Evolutionary conservation across 1,140 invertebrate species (phyloP).

Genomic region (Trichoplusia ni): DNA sequence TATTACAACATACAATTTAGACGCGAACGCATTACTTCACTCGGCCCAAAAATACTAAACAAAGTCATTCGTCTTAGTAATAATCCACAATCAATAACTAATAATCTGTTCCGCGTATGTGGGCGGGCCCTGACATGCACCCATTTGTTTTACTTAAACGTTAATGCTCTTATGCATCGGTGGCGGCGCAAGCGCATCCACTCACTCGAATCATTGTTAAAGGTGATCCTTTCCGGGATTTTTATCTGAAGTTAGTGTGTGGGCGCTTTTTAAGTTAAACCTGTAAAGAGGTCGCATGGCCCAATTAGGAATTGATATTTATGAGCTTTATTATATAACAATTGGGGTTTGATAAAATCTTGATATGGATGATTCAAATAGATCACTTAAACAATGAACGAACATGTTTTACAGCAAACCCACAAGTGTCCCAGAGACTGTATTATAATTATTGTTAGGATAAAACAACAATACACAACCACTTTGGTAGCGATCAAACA

Average conservation of each 20-base stretch:
- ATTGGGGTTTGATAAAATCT: no score
- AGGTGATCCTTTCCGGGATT: slow-evolving; percentile 43
- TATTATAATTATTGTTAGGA: no score
- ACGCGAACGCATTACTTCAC: slow-evolving; percentile 21
- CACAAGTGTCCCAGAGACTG: no score
- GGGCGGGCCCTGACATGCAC: slow-evolving; percentile 44
- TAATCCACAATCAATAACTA: slow-evolving; percentile 55
- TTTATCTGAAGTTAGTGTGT: slow-evolving; percentile 21
- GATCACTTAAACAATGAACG: no score
- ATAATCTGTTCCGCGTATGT: slow-evolving; percentile 51
- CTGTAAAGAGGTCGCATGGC: neutral
- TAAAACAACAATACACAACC: no score
- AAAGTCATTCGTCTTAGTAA: slow-evolving; percentile 37
- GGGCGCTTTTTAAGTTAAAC: slow-evolving; percentile 20
- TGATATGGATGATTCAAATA: no score
- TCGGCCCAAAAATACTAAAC: slow-evolving; percentile 28
- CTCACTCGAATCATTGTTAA: slow-evolving; percentile 37
- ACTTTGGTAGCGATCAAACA: no score
- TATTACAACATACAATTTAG: neutral
- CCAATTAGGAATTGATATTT: no score
- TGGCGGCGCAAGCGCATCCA: slow-evolving; percentile 28
- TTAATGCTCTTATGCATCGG: slow-evolving; percentile 48
- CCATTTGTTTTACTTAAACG: slow-evolving; percentile 63
- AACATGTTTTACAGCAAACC: no score
- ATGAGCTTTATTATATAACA: no score